A percentile compares a stretch with the other conserved stretches of the same genome.
Evolutionary conservation across 2,888 invertebrate genomes (phyloP).

Genomic region (Caradrina kadenii): DNA sequence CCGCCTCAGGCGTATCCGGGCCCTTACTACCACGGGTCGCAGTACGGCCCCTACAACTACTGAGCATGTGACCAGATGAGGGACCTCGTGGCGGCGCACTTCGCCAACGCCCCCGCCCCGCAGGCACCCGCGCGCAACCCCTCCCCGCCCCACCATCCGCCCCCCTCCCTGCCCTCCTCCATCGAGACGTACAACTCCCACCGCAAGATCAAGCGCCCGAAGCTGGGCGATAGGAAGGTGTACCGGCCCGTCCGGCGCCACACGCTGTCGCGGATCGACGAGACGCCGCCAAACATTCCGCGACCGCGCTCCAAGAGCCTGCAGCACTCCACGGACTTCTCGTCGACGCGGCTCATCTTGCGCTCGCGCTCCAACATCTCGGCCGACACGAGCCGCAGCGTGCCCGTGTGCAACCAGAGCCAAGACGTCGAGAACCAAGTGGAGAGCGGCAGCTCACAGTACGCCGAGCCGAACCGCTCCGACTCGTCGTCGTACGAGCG

Average conservation of each 20-base stretch:
- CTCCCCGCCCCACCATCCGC: conserved; percentile 64
- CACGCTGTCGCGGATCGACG: conserved; percentile 87
- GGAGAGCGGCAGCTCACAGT: conserved; percentile 82
- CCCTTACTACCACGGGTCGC: conserved; percentile 97
- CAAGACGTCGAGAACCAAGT: conserved; percentile 78
- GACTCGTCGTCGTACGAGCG: conserved; percentile 79
- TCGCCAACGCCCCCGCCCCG: conserved; percentile 86
- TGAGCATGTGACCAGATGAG: conserved; percentile 91
- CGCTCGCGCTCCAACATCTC: conserved; percentile 86
- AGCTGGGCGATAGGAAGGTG: conserved; percentile 80
- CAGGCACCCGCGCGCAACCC: conserved; percentile 87
- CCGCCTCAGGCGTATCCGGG: conserved; percentile 96
- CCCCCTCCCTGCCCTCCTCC: conserved; percentile 69
- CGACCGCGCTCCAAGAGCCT: conserved; percentile 79
- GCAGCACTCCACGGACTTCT: conserved; percentile 82
- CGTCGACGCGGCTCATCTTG: conserved; percentile 80
- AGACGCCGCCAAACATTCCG: conserved; percentile 73
- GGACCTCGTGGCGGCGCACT: conserved; percentile 87
- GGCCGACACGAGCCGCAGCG: conserved; percentile 86
- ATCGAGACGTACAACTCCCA: conserved; percentile 87
- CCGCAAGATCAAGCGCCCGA: conserved; percentile 78
- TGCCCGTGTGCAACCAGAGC: conserved; percentile 86
- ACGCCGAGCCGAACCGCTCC: conserved; percentile 81
- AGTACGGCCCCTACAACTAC: conserved; percentile 98
- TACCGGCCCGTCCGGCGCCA: conserved; percentile 82